Evolutionary conservation across 1,140 invertebrate genomes (phyloP), one percentile per base, ranked within the genome.

Genomic region (Heliconius melpomene): DNA sequence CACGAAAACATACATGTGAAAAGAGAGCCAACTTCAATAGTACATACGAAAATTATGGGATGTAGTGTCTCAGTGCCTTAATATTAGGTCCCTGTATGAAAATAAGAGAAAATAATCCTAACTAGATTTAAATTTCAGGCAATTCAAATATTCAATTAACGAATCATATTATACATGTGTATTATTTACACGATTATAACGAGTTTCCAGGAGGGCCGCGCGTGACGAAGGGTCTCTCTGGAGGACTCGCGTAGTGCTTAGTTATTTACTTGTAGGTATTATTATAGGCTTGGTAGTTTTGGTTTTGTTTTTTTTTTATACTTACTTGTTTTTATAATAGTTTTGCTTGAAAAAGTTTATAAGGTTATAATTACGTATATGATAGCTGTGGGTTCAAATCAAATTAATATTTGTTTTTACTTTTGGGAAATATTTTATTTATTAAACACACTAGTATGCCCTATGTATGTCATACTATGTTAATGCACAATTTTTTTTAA

Each of bases 131-230:
- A 11, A 9, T 57, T 23, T 23, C n/a, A 8, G n/a, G 8, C 7
- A 57, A 46, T 46, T 46, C 11, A 8, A 57, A n/a, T 23, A 57
- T 57, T 57, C 54, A 57, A 57, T 57, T 8, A 23, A 57, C 23
- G n/a, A n/a, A 57, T 57, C n/a, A 52, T 57, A 57, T 9, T 57
- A 57, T 23, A 11, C 54, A 57, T 57, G n/a, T 54, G 26, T 57
- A 54, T 74, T 32, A 57, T 74, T 32, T 72, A 38, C 36, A 54
- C 29, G 18, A 32, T 40, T 29, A 16, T 54, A 74, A 74, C 46
- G 40, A 74, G 73, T 74, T 74, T 74, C 36, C 73, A 54, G 26
- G 73, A 18, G 50, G 50, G 23, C 5, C 7, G 52, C 73, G 73
- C 50, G 29, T 74, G 13, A 52, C 46, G 32, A 74, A 74, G 46